A percentile compares a stretch with the other conserved stretches of the same genome.
phyloP scores from a whole-genome alignment of 1,140 invertebrate genomes.

The Nephotettix cincticeps region DNA sequence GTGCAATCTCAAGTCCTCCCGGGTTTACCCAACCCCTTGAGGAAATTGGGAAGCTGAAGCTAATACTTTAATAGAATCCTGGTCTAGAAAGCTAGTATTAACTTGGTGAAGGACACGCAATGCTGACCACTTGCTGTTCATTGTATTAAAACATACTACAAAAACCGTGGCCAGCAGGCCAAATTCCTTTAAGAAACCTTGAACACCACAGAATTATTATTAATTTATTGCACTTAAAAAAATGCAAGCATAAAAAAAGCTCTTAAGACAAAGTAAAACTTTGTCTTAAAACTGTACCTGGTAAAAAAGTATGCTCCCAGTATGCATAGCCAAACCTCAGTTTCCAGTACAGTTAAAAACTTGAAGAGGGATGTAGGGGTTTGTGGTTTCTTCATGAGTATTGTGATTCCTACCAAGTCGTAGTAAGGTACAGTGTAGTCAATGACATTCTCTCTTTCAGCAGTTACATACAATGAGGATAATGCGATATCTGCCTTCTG shows the following conservation, averaged over 20 bases:
- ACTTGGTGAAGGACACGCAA: too few species aligned
- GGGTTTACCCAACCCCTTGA: too few species aligned
- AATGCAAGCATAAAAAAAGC: background rate
- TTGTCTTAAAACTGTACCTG: slow-evolving; percentile 53
- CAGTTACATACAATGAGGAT: slow-evolving; percentile 87
- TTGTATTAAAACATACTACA: too few species aligned
- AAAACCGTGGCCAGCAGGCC: too few species aligned
- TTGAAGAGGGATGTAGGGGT: slow-evolving; percentile 89
- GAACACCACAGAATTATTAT: too few species aligned
- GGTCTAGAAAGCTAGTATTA: too few species aligned
- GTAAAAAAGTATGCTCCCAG: slow-evolving; percentile 94
- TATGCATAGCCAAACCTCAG: slow-evolving; percentile 95
- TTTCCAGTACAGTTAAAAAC: slow-evolving; percentile 94
- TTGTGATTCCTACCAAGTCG: slow-evolving; percentile 91
- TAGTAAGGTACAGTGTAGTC: slow-evolving; percentile 96
- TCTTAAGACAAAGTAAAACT: background rate
- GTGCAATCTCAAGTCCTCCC: too few species aligned
- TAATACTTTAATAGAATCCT: too few species aligned
- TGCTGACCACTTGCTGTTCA: too few species aligned
- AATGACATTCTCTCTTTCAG: slow-evolving; percentile 90
- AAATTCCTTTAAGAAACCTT: too few species aligned
- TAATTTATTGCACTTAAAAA: too few species aligned
- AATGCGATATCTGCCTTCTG: slow-evolving; percentile 85
- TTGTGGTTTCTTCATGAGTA: slow-evolving; percentile 82
- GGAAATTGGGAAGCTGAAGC: too few species aligned